A percentile compares a stretch with the other conserved stretches of the same genome.
Evolutionary conservation across 1,140 invertebrate genomes (phyloP).

Genomic region (Ceratosolen fusciceps): DNA sequence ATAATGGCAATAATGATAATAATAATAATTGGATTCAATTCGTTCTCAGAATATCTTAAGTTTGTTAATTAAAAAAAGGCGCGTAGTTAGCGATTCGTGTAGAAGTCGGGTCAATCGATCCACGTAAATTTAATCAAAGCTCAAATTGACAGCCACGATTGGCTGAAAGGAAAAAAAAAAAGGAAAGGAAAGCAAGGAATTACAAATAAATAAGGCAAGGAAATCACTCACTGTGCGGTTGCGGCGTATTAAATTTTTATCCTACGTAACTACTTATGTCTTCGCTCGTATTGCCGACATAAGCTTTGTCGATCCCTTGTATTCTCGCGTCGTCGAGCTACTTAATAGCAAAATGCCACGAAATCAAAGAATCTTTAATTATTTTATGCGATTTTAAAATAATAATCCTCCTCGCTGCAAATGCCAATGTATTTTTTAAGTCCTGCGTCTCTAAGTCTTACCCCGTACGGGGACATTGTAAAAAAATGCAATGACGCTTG

Average conservation of each 20-base stretch:
- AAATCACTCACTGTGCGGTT: conserved; percentile 6
- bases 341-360: too few species aligned
- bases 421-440: too few species aligned
- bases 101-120: background rate
- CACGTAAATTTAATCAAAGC: conserved; percentile 11
- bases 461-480: too few species aligned
- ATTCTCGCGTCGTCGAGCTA: too few species aligned
- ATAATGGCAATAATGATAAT: background rate
- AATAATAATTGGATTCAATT: background rate
- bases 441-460: too few species aligned
- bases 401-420: too few species aligned
- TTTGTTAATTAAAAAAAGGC: conserved; percentile 8
- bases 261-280: background rate
- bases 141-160: conserved; percentile 8
- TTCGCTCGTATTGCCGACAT: background rate
- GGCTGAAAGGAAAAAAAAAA: background rate
- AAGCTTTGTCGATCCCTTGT: too few species aligned
- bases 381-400: too few species aligned
- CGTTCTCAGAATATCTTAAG: background rate
- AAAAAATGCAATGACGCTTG: too few species aligned
- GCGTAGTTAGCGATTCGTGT: background rate
- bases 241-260: background rate
- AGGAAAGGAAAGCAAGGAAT: background rate
- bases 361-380: too few species aligned
- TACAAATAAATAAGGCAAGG: background rate